Conservation (phyloP, 2,113 vertebrate genomes). For the Hiodon tergisus region DNA sequence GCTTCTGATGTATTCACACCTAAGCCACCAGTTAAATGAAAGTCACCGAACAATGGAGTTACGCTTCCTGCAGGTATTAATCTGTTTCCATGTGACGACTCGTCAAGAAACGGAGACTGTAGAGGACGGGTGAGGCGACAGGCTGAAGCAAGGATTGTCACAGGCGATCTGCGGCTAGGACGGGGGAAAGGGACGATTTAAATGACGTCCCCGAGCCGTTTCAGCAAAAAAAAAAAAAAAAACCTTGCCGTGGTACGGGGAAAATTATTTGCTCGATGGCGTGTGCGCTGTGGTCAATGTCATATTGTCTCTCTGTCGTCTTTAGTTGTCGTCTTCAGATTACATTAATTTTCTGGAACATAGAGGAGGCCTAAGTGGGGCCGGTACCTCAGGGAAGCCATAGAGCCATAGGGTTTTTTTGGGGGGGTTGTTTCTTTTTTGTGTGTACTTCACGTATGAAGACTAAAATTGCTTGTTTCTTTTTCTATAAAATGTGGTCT, state of each 20-base stretch:
- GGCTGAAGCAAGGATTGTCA: slow-evolving; percentile 18
- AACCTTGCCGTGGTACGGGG: no score
- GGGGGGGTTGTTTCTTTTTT: no score
- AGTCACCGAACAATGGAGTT: slow-evolving; percentile 27
- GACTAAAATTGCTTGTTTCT: no score
- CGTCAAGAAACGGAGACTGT: slow-evolving; percentile 20
- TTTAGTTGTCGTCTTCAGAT: no score
- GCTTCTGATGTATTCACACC: slow-evolving; percentile 32
- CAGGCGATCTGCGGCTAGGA: not conserved
- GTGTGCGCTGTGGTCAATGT: not conserved
- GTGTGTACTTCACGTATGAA: no score
- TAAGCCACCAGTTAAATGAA: slow-evolving; percentile 30
- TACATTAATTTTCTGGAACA: no score
- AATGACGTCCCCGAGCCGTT: no score
- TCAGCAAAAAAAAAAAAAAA: no score
- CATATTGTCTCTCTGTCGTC: not conserved
- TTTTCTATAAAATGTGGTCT: no score
- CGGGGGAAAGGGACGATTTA: not conserved
- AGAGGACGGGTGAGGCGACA: not conserved
- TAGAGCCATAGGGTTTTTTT: no score
- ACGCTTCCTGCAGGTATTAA: slow-evolving; percentile 27
- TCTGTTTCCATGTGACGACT: slow-evolving; percentile 39
- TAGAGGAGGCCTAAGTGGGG: no score
- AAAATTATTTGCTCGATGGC: not conserved
- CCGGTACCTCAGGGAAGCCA: no score